Evolutionary conservation across 2,113 vertebrate genomes (phyloP), one percentile per base, ranked within the genome.

Genomic region (Kryptolebias marmoratus): DNA sequence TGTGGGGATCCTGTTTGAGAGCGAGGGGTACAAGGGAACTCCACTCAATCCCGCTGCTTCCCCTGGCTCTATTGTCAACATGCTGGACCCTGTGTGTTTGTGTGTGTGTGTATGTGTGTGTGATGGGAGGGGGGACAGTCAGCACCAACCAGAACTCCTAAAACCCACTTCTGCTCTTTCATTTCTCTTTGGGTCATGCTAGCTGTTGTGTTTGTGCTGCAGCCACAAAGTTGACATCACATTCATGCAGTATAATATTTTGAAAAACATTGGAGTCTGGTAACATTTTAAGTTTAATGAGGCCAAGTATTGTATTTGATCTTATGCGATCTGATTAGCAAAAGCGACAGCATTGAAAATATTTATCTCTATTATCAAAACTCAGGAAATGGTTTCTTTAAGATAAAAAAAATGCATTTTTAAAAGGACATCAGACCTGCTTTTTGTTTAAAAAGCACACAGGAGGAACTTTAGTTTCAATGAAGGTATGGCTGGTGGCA

Each of bases 1-100:
- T 67, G 87, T 75, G 69, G 88, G 89, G 88, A 88, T 87, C 67
- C 90, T 91, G 86, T 88, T 91, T 90, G 77, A 89, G 84, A 90
- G 83, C 85, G 84, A 87, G 75, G 75, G 68, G 79, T 71, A 87
- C 78, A 80, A 61, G 52, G 71, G 77, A 89, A 80, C 72, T 58
- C 45, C 11, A 59, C 79, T 89, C 78, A 52, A 86, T 90, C 80
- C 64, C 61, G 79, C 87, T 79, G 79, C 57, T 79, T 61, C 56
- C 89, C 49, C n/a, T 39, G 50, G 77, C 71, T 74, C 45, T 27
- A 36, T 73, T 87, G 85, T 84, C 86, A 85, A 67, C 59, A 72
- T 62, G 73, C 77, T 58, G 59, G 27, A 64, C 76, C 53, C 53
- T n/a, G 10, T 47, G 66, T 71, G 82, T 66, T 58, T 71, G 70